Percentiles rank a stretch among this genome's conserved stretches.
Evolutionary conservation across 2,113 vertebrate species (phyloP).

Genomic region (Saccopteryx bilineata): DNA sequence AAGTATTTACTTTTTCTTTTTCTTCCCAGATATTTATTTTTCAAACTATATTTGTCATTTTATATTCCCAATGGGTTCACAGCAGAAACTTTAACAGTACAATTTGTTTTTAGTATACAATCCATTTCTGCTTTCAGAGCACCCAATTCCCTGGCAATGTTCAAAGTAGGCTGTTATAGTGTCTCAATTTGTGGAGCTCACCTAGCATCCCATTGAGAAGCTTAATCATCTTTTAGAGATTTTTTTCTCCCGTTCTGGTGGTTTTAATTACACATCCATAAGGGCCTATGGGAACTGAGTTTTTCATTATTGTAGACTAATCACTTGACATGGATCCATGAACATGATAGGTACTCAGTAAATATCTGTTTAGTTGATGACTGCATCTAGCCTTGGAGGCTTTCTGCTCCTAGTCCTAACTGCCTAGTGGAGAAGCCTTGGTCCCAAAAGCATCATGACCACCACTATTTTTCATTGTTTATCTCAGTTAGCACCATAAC

Average conservation of each 20-base stretch:
- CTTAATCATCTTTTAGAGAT: not conserved
- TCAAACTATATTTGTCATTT: not conserved
- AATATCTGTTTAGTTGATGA: not conserved
- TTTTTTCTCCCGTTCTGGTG: not conserved
- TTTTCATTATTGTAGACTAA: not conserved
- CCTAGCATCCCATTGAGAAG: not conserved
- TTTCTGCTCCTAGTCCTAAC: not conserved
- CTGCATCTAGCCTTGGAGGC: not conserved
- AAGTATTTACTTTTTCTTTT: not conserved
- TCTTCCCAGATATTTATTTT: not conserved
- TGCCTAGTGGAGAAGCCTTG: not conserved
- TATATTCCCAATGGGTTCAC: not conserved
- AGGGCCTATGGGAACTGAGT: not conserved
- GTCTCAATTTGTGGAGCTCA: not conserved
- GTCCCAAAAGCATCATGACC: not conserved
- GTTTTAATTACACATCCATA: not conserved
- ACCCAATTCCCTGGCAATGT: not conserved
- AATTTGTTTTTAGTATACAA: not conserved
- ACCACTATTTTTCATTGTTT: not conserved
- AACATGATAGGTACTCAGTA: not conserved
- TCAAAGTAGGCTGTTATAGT: not conserved
- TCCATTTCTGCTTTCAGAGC: not conserved
- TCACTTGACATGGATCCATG: not conserved
- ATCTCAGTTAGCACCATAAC: not conserved
- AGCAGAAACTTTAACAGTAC: not conserved